These are phyloP conservation scores for Pterobdella sp. DNA, from an alignment of 2,888 invertebrate species.

Conservation along the genomic window DNA sequence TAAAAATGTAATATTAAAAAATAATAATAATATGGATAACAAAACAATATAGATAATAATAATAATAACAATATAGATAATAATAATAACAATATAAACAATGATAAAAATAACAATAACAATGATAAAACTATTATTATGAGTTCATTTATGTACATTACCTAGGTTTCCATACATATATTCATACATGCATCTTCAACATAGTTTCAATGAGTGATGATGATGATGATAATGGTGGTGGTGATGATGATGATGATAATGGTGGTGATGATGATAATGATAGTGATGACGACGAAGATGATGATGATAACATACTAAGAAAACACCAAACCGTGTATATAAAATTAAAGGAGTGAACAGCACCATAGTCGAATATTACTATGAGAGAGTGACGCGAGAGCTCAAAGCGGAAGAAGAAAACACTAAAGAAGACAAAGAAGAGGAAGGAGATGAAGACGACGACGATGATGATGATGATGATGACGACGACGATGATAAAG, in stretches of 20 bases:
- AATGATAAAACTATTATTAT: no score
- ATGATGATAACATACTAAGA: no score
- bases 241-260: no score
- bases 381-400: constrained; percentile 1
- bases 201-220: no score
- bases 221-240: no score
- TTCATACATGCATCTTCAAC: not conserved
- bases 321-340: no score
- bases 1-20: not conserved
- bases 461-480: not conserved
- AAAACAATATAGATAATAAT: not conserved
- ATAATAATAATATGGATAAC: not conserved
- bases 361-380: no score
- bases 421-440: not conserved
- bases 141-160: no score
- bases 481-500: not conserved
- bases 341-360: no score
- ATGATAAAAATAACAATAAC: not conserved
- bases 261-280: no score
- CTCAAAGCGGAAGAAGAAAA: not conserved
- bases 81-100: not conserved
- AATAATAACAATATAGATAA: not conserved
- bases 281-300: no score
- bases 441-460: not conserved
- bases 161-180: no score